Base-by-base conservation (phyloP, 2,797 vertebrate genomes). In the Lepilemur ruficaudatus region DNA sequence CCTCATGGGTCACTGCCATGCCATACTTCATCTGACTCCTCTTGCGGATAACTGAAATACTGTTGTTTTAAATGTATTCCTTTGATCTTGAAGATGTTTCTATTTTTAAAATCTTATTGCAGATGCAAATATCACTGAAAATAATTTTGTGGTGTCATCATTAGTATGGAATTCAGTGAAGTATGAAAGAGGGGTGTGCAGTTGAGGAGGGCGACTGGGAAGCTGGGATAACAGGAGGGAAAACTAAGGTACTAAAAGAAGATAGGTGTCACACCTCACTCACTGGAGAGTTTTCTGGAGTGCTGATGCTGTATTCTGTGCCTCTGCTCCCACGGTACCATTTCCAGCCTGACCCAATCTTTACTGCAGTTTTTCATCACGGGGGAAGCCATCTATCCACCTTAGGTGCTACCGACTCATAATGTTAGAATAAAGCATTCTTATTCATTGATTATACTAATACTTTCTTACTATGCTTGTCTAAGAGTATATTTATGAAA, bases 361-460 rank as follows among this genome's bases (percentile, higher is more conserved):
- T 80, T 17, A 38, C 5, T 1, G 4, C 1, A 30, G 43, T 3
- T 41, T 83, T 61, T 80, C 23, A 9, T 84, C 55, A 32, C 0
- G 1, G 23, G 8, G 11, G 2, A 6, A 78, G 11, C 15, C 69
- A 82, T 10, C 48, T 9, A 57, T 57, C 48, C 23, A 18, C 11
- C 30, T 25, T 67, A 55, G 41, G 17, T 61, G 46, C 35, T 79
- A n/a, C 18, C 20, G n/a, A 79, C 20, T 48, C 41, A 20, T 50
- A 84, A 50, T 50, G n/a, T 91, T 23, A 96, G 55, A 76, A 52
- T n/a, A 89, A 80, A 84, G 65, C n/a, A 80, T 20, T 30, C 23
- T 69, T 69, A 84, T 32, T 70, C 9, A 18, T 17, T 76, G 25
- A 52, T 57, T 87, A 20, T 30, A 25, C 10, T 57, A 57, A 57